Conservation (phyloP, 2,113 vertebrate species). For the Erythrocebus patas region DNA sequence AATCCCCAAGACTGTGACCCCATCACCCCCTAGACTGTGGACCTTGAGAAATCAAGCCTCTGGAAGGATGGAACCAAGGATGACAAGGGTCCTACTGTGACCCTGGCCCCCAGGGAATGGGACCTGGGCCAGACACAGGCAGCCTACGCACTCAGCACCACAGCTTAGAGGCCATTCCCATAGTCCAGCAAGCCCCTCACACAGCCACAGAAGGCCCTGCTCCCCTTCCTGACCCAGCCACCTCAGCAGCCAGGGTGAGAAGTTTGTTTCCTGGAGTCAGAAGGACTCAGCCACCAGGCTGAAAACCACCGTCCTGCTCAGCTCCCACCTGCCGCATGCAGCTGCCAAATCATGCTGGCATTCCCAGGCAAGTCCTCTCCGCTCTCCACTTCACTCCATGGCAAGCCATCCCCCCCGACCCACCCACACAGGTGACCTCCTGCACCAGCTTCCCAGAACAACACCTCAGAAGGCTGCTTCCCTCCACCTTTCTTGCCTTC, state of each 20-base stretch:
- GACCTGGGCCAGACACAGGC: background rate
- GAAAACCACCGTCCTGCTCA: background rate
- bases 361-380: background rate
- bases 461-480: background rate
- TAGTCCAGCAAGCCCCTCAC: background rate
- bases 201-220: background rate
- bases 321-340: background rate
- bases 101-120: background rate
- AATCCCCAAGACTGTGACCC: conserved; percentile 42
- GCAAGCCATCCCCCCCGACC: background rate
- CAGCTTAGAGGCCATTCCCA: background rate
- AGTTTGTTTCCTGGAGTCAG: background rate
- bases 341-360: background rate
- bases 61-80: background rate
- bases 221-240: background rate
- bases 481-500: background rate
- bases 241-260: background rate
- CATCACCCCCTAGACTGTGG: background rate
- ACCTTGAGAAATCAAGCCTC: background rate
- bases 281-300: background rate
- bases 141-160: background rate
- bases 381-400: background rate
- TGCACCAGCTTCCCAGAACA: background rate
- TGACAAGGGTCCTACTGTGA: background rate
- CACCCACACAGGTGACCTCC: background rate